A percentile compares a stretch with the other conserved stretches of the same genome.
Conservation (phyloP, 2,888 invertebrate genomes). For the Drosophila gaucha region DNA sequence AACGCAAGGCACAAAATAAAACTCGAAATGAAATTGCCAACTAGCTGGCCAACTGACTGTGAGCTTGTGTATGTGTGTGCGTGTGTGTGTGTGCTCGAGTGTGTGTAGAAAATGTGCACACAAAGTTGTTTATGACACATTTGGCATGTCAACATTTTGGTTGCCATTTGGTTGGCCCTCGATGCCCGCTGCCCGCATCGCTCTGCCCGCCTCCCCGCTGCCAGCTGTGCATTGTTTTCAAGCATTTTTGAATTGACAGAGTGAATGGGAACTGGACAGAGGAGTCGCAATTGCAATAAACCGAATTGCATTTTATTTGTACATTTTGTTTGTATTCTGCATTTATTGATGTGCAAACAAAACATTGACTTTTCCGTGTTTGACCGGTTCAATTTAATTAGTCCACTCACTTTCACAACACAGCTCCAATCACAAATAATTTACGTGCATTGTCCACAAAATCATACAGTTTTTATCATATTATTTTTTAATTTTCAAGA, state of each 20-base stretch:
- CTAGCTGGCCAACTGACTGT: slow-evolving; percentile 8
- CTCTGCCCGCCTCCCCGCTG: not conserved
- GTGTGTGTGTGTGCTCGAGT: not conserved
- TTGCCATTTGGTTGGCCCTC: slow-evolving; percentile 22
- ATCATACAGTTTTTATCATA: too few species aligned
- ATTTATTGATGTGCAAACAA: slow-evolving; percentile 55
- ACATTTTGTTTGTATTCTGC: slow-evolving; percentile 43
- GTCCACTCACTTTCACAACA: slow-evolving; percentile 7
- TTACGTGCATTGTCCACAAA: too few species aligned
- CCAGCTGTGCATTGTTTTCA: slow-evolving; percentile 43
- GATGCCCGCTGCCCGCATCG: not conserved
- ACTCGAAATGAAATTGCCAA: slow-evolving; percentile 52
- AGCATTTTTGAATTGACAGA: slow-evolving; percentile 35
- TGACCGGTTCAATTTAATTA: slow-evolving; percentile 17
- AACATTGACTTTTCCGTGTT: slow-evolving; percentile 23
- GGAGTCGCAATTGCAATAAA: slow-evolving; percentile 18
- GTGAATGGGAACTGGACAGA: not conserved
- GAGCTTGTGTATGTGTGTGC: not conserved
- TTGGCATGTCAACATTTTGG: slow-evolving; percentile 61
- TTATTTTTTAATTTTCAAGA: too few species aligned
- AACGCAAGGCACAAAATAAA: slow-evolving; percentile 22
- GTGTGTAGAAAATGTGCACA: slow-evolving; percentile 27
- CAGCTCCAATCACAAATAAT: not conserved
- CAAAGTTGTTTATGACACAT: slow-evolving; percentile 62
- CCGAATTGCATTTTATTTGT: slow-evolving; percentile 24